Base-by-base conservation (phyloP, 2,113 vertebrate genomes). In the Melozone crissalis region DNA sequence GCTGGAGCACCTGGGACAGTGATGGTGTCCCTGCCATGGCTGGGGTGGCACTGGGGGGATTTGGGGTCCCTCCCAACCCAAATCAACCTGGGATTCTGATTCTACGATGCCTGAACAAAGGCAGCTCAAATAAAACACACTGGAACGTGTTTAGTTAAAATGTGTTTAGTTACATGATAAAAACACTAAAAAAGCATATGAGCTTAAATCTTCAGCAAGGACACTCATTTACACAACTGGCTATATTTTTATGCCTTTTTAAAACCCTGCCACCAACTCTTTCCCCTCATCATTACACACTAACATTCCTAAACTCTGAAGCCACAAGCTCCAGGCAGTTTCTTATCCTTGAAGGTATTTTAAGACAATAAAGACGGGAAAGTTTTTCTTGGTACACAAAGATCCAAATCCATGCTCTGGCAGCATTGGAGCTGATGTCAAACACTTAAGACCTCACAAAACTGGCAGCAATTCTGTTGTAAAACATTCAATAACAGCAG, bases 401-500 rank as follows among this genome's bases (percentile, higher is more conserved):
- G 75, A 93, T 35, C 71, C 58, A 80, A 84, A 73, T 5, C 16
- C 54, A 81, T 5, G 14, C 73, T 75, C 76, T 0, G 15, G 65
- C 72, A 87, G 86, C 3, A 0, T 0, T 1, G 1, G 20, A 74
- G 43, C 68, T 19, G 80, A 63, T 75, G 81, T 69, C 93, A 83
- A 82, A 51, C 84, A 62, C 78, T 83, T 66, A 23, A 95, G 83
- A 62, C 72, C 87, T 41, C 86, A 67, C 88, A 73, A 46, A 86
- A 80, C 63, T 55, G 79, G 86, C 85, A 95, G 87, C 91, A 90
- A 21, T 87, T 62, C 87, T 74, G 63, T 3, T 72, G 69, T 55
- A 89, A 82, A 94, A 87, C 2, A 3, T 19, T 26, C 72, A 91
- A 8, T 80, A 93, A 87, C 6, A 76, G 43, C 73, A 93, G 54